Base-by-base conservation (phyloP, 2,113 vertebrate species). In the Aspidoscelis tigris region DNA sequence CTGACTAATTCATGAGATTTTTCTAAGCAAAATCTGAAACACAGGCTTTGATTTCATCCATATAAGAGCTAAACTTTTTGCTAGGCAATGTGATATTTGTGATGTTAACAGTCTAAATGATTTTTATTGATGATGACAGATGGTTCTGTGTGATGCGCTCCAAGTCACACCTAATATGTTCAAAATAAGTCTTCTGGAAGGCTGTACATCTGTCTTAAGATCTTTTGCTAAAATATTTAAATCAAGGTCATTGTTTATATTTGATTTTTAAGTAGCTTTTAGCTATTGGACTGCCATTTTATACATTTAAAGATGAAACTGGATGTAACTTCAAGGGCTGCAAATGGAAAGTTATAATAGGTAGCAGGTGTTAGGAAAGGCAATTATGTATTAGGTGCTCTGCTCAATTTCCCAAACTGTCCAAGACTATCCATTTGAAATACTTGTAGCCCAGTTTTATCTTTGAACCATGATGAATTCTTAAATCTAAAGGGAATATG, bases 341-440 rank as follows among this genome's bases (percentile, higher is more conserved):
- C 82, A 90, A 88, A 90, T 90, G 82, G 87, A 89, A 84, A 90
- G 87, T 82, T 89, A 50, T 92, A 90, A 89, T 83, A 89, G 93
- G 90, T 84, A 93, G 90, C 93, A 92, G 93, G 92, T 90, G 91
- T 89, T 92, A 73, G 83, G 77, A 84, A 87, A 88, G 91, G 86
- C 89, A 86, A 88, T 88, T 89, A 84, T 68, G 70, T 79, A 84
- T 86, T 90, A 91, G 90, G 85, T 93, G 84, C 58, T 90, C 90
- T 88, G 83, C 89, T 89, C 89, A 82, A 89, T 92, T 90, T 93
- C 81, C 82, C 76, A 84, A 94, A 75, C 89, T 95, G 93, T 93
- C 92, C 87, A 50, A 87, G 87, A 82, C 80, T 80, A 80, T 86
- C 87, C 80, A 44, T 53, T 85, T 83, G 70, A 91, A 92, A 91